Evolutionary conservation across 2,113 vertebrate species (phyloP).

Genomic region (Pelecanoides urinatrix): DNA sequence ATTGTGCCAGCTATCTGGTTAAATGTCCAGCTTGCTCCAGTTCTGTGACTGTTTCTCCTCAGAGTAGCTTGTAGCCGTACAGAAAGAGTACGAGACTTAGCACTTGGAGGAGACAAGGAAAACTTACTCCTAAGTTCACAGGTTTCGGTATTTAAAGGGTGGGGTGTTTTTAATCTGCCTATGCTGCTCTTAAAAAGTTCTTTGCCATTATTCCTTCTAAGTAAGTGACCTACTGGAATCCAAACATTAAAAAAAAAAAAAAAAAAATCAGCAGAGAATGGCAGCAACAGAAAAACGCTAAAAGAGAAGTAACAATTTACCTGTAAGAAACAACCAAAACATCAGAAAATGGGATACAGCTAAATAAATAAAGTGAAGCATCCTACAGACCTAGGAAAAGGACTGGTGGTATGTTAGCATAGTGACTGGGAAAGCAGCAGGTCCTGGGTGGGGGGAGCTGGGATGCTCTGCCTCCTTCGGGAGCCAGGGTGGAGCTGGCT

Average conservation of each 20-base stretch:
- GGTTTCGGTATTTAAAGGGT: not conserved
- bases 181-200: not conserved
- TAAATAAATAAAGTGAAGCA: not conserved
- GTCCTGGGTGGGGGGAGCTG: not conserved
- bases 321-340: not conserved
- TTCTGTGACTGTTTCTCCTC: conserved; percentile 4
- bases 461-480: not conserved
- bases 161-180: not conserved
- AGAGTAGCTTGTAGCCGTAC: not conserved
- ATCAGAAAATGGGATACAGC: not conserved
- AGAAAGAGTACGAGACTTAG: not conserved
- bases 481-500: not conserved
- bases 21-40: not conserved
- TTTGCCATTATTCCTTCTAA: not conserved
- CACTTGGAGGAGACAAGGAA: not conserved
- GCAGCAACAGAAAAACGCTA: not conserved
- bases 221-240: not conserved
- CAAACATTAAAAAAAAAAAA: not conserved
- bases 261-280: not conserved
- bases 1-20: conserved; percentile 27
- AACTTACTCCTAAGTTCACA: not conserved
- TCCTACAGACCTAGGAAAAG: not conserved
- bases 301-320: not conserved
- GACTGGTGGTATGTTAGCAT: not conserved
- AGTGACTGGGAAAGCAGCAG: not conserved